phyloP scores from a whole-genome alignment of 1,140 invertebrate species.

The Archivesica marissinica region DNA sequence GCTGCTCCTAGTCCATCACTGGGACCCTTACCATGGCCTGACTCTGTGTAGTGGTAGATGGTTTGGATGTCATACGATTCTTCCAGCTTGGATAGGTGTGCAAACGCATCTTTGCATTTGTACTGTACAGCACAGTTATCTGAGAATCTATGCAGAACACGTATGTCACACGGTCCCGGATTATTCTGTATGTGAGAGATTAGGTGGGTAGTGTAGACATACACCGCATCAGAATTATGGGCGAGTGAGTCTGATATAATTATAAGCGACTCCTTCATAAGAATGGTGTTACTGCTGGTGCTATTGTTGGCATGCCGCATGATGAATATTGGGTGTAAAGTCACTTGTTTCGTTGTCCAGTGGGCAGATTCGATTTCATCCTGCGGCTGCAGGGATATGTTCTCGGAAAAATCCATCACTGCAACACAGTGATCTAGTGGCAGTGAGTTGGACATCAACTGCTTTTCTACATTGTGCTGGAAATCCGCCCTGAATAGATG shows the following conservation, averaged over 20 bases:
- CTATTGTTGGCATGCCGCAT: constrained; percentile 7
- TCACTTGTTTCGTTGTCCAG: constrained; percentile 54
- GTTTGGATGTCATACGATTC: neutral
- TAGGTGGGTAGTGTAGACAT: constrained; percentile 17
- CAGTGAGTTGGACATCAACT: constrained; percentile 1
- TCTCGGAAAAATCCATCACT: constrained; percentile 54
- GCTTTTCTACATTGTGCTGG: constrained; percentile 37
- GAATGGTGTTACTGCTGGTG: constrained; percentile 1
- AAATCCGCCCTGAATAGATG: constrained; percentile 35
- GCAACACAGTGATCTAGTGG: constrained; percentile 26
- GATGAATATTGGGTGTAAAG: constrained; percentile 44
- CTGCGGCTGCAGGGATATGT: constrained; percentile 18
- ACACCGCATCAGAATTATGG: constrained; percentile 38
- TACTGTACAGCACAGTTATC: constrained; percentile 50
- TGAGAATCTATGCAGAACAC: constrained; percentile 36
- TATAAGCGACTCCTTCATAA: constrained; percentile 41
- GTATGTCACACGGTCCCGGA: neutral
- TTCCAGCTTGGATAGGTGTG: neutral
- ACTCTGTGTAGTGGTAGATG: constrained; percentile 5
- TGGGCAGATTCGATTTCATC: constrained; percentile 55
- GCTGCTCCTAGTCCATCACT: constrained; percentile 18
- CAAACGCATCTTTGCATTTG: constrained; percentile 25
- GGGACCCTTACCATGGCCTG: constrained; percentile 23
- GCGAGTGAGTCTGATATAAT: constrained; percentile 43
- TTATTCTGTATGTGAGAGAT: constrained; percentile 31